Evolutionary conservation across 2,888 invertebrate species (phyloP), one percentile per base, ranked within the genome.

Genomic region (Leucophora obtusa): DNA sequence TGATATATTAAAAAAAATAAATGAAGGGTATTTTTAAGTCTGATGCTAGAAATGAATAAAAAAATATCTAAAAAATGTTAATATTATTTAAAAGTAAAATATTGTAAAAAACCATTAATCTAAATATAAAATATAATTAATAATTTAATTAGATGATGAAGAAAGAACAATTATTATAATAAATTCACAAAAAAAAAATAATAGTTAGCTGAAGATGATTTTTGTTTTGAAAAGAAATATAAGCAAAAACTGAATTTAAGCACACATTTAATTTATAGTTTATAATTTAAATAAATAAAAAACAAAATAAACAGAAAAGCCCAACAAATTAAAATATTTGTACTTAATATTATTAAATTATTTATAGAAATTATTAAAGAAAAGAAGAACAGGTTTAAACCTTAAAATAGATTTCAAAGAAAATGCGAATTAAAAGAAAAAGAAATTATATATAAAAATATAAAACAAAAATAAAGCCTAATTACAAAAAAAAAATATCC

Each of bases 161-260:
- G 5, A 24, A 24, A 2, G 24, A 24, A 68, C 47, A 71, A 63
- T 53, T 59, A 68, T 58, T 59, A 72, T 70, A 56, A 58, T n/a
- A 79, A 47, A 73, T 70, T 59, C 54, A 75, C 9, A 75, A 69
- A 62, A 62, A 77, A 69, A 62, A 66, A 62, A 53, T 66, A 38
- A 83, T 74, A 82, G 82, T 80, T 82, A 82, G 85, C 83, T 85
- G 85, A 86, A 85, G 85, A 86, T 84, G 84, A 79, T 83, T 76
- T 53, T 75, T 73, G 69, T 77, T 77, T 47, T 2, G 70, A 80
- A 84, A 66, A 66, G 62, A 66, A 50, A 11, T 15, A 47, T 33
- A 38, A 70, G 17, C 28, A 28, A 66, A 63, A 82, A 82, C 70
- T 59, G 60, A 82, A 73, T 53, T 69, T 58, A 82, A 82, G 84